Evolutionary conservation across 2,888 invertebrate species (phyloP), one percentile per base, ranked within the genome.

Genomic region (Carabus problematicus): DNA sequence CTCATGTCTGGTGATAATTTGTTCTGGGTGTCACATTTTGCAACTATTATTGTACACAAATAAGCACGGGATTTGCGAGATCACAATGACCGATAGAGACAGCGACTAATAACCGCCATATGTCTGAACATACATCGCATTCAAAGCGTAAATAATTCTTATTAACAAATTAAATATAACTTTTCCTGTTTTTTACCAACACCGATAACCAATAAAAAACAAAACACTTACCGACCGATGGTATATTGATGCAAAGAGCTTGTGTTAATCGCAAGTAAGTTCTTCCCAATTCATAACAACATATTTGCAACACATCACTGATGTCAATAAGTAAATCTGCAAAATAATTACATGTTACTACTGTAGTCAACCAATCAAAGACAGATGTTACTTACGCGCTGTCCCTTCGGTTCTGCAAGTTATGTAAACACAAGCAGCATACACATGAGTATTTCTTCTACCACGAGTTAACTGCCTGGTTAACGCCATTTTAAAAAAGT

Each of bases 401-500:
- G 97, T 97, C 75, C 93, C 94, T 82, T 98, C 97, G 1, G 94
- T 93, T 72, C 98, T 87, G 77, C 98, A 98, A 0, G 97, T 97
- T 79, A 99, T 92, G 79, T 99, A 99, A 1, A 99, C 92, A 81
- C 98, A 99, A 29, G 98, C 97, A 41, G 98, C 98, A 78, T 97
- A 91, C 61, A 98, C 95, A 77, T 95, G 94, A 11, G 91, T 88
- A 72, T 93, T 91, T 74, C 92, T 93, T 42, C 99, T 85, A 8
- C 99, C 98, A 75, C 96, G 89, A 0, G 98, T 99, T 55, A 96
- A 82, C 75, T 94, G 91, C 12, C 90, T 84, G 62, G 88, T 87
- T 11, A 96, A 79, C 11, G 95, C 95, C 92, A 95, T 91, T 83
- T 95, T 95, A 82, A 95, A 97, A 81, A 96, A 96, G 79, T 93